Evolutionary conservation across 2,113 vertebrate species (phyloP), one percentile per base, ranked within the genome.

Genomic region (Capreolus pygargus): DNA sequence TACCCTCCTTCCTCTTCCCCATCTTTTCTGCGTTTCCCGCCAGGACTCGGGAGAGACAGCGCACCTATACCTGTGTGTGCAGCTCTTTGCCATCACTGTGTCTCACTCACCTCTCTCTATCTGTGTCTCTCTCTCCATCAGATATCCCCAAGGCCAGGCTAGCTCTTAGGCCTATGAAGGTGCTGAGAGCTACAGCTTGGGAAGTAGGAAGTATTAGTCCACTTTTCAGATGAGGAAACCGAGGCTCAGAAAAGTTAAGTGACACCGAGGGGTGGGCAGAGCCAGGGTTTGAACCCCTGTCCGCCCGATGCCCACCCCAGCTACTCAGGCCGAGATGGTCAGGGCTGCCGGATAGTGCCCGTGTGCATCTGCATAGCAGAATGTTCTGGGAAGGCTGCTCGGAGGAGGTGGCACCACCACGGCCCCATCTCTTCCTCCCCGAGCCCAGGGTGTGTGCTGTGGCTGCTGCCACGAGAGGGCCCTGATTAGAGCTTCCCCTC

Each of bases 321-420:
- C 5, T 58, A 21, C 76, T 30, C n/a, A 28, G 14, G 47, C 17
- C 0, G 0, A 89, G 23, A 12, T 17, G 15, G 10, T 36, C 15
- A 16, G 58, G 83, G n/a, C n/a, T 54, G 60, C 30, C 64, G 8
- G 17, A 2, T 7, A 5, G 76, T 12, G 16, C 27, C 86, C 13
- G 13, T 16, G 43, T 70, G n/a, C 21, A 16, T 82, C 82, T 94
- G 5, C 33, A 54, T 14, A 6, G 47, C 52, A 74, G 50, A 19
- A 5, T 47, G 33, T 28, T 70, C 92, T 88, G 28, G 90, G 50
- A 82, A 84, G 86, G n/a, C 83, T 86, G 45, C 61, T 60, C 70
- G 11, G 43, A 89, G 82, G 36, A 95, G 52, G 91, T 7, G n/a
- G 33, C 25, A 50, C 74, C 54, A 36, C 45, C 25, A 36, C 23